Evolutionary conservation across 2,888 invertebrate genomes (phyloP), one percentile per base, ranked within the genome.

Genomic region (Cheilosia vulpina): DNA sequence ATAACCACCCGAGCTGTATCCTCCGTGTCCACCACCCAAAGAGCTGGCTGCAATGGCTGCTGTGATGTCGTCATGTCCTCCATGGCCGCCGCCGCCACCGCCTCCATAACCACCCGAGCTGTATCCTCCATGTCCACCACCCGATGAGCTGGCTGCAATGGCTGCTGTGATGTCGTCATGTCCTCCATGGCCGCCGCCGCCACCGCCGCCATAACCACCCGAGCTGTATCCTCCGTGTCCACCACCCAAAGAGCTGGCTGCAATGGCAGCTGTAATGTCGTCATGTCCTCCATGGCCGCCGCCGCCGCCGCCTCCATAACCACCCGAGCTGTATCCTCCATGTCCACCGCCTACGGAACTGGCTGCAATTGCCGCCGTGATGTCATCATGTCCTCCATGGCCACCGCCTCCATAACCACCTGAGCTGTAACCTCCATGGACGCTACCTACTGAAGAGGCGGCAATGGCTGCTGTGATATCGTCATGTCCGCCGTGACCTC

Each of bases 361-460:
- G 21, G 83, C 73, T 17, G 79, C 79, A 38, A 87, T 87, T 1
- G 87, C 87, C 5, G 87, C 87, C 15, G 72, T 76, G 41, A 79
- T 58, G 13, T 55, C 71, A 43, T 65, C 84, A 43, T 85, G 80
- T 13, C 66, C 43, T 43, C 43, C 76, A 38, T 77, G 58, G 13
- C 80, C 63, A 2, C 63, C 15, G 6, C 71, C 66, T 4, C 62
- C 71, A 15, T 71, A 72, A 15, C 79, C 80, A 11, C 83, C 83
- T 24, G 76, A 82, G 27, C 83, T 83, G 47, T 68, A 83, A 1
- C 79, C 58, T 24, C 52, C 45, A 31, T 65, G 71, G 0, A 63
- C 31, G 24, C 65, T 45, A 7, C 47, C 63, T 13, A 50, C 31
- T 3, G 47, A 38, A 38, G 72, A 52, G 9, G 80, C 80, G 19